These are phyloP conservation scores for Homarus gammarus DNA, from an alignment of 2,888 invertebrate genomes.

Conservation along the genomic window DNA sequence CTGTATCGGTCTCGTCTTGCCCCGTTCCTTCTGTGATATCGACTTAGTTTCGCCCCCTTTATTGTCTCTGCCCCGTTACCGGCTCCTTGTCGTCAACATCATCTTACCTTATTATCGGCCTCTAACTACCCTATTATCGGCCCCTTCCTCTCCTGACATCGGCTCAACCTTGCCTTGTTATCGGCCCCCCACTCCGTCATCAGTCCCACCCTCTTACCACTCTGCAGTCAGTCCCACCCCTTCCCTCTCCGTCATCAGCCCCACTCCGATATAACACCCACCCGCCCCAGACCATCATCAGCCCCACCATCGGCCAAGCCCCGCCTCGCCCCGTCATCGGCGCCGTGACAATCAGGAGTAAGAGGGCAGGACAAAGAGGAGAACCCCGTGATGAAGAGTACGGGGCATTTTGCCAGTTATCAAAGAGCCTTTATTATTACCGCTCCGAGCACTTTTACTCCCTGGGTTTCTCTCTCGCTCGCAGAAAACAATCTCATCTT, in stretches of 20 bases:
- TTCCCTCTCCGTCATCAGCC: conserved; percentile 1
- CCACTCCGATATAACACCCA: not conserved
- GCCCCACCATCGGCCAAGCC: not conserved
- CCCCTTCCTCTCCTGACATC: too few species aligned
- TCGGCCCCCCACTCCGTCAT: conserved; percentile 12
- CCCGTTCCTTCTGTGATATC: too few species aligned
- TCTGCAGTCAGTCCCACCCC: conserved; percentile 13
- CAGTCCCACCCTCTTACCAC: conserved; percentile 3
- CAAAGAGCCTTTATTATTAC: conserved; percentile 44
- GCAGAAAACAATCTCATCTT: conserved; percentile 57
- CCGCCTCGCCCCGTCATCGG: too few species aligned
- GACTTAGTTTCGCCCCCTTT: too few species aligned
- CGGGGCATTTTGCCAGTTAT: conserved; percentile 32
- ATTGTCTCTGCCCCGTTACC: too few species aligned
- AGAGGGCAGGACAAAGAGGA: not conserved
- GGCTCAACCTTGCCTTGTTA: not conserved
- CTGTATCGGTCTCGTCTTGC: too few species aligned
- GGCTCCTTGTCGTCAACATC: too few species aligned
- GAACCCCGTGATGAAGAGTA: conserved; percentile 12
- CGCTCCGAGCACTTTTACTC: conserved; percentile 1
- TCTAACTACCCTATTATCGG: too few species aligned
- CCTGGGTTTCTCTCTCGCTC: conserved; percentile 22
- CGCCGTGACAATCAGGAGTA: conserved; percentile 4
- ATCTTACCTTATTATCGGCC: too few species aligned
- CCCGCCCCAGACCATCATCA: not conserved